A percentile compares a stretch with the other conserved stretches of the same genome.
Evolutionary conservation across 2,797 vertebrate species (phyloP).

Genomic region (Eupleurogrammus muticus): DNA sequence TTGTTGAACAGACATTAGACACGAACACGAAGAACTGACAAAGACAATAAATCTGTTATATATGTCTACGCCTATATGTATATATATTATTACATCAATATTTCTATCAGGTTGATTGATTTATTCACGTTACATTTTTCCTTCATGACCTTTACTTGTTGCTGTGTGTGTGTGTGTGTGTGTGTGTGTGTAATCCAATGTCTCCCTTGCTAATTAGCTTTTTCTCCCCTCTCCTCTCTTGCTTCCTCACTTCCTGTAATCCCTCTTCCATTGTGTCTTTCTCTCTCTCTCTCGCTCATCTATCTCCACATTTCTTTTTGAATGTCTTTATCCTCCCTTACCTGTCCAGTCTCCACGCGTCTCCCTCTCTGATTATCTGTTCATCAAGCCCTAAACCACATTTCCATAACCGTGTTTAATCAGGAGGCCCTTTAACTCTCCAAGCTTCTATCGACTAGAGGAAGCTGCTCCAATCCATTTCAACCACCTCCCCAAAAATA

Average conservation of each 20-base stretch:
- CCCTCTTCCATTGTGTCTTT: neutral
- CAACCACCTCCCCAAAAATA: conserved; percentile 42
- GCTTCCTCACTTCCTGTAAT: neutral
- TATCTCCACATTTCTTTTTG: conserved; percentile 15
- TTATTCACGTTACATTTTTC: neutral
- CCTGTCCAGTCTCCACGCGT: neutral
- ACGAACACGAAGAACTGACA: too few species aligned
- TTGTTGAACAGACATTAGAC: too few species aligned
- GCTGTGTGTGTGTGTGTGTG: too few species aligned
- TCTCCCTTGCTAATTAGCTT: too few species aligned
- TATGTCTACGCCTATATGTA: too few species aligned
- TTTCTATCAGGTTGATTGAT: neutral
- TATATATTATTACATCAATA: neutral
- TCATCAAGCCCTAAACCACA: conserved; percentile 28
- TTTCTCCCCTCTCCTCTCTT: neutral
- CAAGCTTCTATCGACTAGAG: conserved; percentile 34
- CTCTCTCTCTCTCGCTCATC: neutral
- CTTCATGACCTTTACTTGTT: neutral
- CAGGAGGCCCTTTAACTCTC: conserved; percentile 24
- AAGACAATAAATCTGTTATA: too few species aligned
- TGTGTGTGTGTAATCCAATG: too few species aligned
- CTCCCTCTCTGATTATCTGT: neutral
- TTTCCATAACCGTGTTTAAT: conserved; percentile 33
- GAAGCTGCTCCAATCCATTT: conserved; percentile 29
- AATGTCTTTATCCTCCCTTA: conserved; percentile 2